Conservation (phyloP, 2,888 invertebrate species). For the Invenusta paracnida region DNA sequence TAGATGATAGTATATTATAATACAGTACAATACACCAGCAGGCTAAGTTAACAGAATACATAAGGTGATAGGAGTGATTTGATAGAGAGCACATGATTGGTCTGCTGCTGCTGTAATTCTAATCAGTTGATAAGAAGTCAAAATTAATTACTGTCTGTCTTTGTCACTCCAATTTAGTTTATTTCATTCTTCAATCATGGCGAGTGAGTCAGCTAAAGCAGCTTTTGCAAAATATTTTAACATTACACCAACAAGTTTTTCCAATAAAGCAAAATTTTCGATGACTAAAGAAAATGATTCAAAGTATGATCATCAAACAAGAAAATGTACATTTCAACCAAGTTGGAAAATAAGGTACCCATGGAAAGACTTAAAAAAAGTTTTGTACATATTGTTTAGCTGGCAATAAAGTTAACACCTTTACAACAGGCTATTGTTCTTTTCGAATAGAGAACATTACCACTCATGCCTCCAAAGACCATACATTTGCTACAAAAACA, state of each 20-base stretch:
- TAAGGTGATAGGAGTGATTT: conserved; percentile 16
- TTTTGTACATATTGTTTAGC: conserved; percentile 29
- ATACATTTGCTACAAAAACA: conserved; percentile 26
- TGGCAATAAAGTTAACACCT: conserved; percentile 25
- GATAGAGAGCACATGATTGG: conserved; percentile 29
- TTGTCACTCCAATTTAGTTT: conserved; percentile 15
- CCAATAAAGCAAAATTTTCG: conserved; percentile 26
- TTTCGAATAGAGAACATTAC: conserved; percentile 25
- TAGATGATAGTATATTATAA: background rate
- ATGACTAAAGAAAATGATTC: conserved; percentile 8
- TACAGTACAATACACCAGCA: conserved; percentile 4
- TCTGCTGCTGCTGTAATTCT: conserved; percentile 25
- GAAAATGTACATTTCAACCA: conserved; percentile 26
- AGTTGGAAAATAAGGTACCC: conserved; percentile 22
- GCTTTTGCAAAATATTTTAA: conserved; percentile 29
- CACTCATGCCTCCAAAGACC: conserved; percentile 29
- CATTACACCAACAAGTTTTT: conserved; percentile 23
- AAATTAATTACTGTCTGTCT: no score
- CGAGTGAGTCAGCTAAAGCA: conserved; percentile 21
- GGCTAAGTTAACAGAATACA: conserved; percentile 22
- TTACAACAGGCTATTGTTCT: conserved; percentile 25
- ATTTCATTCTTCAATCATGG: conserved; percentile 29
- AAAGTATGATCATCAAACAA: conserved; percentile 21
- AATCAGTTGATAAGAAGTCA: conserved; percentile 20
- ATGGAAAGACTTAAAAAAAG: conserved; percentile 15